Base-by-base conservation (phyloP, 2,113 vertebrate genomes). In the Willisornis vidua region DNA sequence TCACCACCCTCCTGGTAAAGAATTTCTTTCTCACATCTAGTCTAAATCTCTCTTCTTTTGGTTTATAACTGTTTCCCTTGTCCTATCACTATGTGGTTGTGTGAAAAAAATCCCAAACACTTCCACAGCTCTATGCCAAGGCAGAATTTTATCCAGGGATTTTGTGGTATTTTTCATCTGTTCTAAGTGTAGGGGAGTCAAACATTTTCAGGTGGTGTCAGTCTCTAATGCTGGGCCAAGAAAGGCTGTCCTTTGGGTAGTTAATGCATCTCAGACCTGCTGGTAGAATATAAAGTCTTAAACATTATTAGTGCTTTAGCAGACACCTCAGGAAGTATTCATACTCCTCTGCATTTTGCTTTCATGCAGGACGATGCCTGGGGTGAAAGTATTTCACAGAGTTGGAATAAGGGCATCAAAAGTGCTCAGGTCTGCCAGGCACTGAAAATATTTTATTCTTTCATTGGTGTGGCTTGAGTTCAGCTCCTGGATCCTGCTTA, bases 191-290 rank as follows among this genome's bases (percentile, higher is more conserved):
- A 79, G 71, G 75, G 65, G 84, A 77, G 76, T 63, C 82, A 96
- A 15, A 84, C 89, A 41, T 94, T 84, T 96, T 90, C 96, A 93
- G 93, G 65, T 93, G 83, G 82, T 95, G 78, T 95, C 85, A 91
- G 43, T 70, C 73, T 91, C 79, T 84, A 96, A 90, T 84, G 84
- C 55, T 90, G 81, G 94, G 61, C 78, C 93, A 77, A 89, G 88
- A 87, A 91, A 80, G 90, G 49, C 43, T 85, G 57, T 62, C 70
- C 54, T 79, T 54, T 33, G 84, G 65, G 80, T 93, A 85, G 77
- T 94, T 74, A 92, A 68, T 85, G 46, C 70, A 89, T 46, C 89
- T 96, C 89, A 70, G 86, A 88, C 19, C 2, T 39, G 43, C 73
- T 48, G 52, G 73, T 80, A 68, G 77, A 85, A 82, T 78, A 71